Evolutionary conservation across 1,140 invertebrate genomes (phyloP).

Genomic region (Batillaria attramentaria): DNA sequence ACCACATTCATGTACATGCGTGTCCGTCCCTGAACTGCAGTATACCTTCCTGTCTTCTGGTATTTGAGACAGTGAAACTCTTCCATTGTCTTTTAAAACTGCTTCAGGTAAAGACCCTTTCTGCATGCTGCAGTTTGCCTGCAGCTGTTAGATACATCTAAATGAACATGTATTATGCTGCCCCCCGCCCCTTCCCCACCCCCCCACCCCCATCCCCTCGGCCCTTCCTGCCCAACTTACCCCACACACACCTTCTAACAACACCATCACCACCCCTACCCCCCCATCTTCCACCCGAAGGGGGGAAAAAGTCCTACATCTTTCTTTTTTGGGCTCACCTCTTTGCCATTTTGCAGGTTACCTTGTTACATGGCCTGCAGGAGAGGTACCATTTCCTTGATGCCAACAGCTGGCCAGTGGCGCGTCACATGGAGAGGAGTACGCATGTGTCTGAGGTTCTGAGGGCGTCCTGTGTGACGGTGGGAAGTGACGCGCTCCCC

Average conservation of each 20-base stretch:
- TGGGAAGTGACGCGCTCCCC: conserved; percentile 28
- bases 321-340: not conserved
- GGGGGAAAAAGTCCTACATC: not conserved
- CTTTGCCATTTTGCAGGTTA: conserved; percentile 40
- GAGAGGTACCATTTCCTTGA: conserved; percentile 63
- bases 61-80: no score
- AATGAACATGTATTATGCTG: no score
- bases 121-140: no score
- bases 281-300: not conserved
- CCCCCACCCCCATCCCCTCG: no score
- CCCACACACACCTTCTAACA: not conserved
- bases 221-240: no score
- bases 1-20: not conserved
- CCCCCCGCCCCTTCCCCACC: no score
- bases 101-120: no score
- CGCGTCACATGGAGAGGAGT: conserved; percentile 57
- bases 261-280: no score
- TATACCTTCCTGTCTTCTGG: no score
- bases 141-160: no score
- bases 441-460: conserved; percentile 65
- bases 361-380: conserved; percentile 31
- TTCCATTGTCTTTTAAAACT: no score
- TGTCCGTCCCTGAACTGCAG: no score
- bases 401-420: conserved; percentile 70
- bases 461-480: conserved; percentile 50